phyloP scores from a whole-genome alignment of 2,797 vertebrate species.

The Gallinago nigripennis region DNA sequence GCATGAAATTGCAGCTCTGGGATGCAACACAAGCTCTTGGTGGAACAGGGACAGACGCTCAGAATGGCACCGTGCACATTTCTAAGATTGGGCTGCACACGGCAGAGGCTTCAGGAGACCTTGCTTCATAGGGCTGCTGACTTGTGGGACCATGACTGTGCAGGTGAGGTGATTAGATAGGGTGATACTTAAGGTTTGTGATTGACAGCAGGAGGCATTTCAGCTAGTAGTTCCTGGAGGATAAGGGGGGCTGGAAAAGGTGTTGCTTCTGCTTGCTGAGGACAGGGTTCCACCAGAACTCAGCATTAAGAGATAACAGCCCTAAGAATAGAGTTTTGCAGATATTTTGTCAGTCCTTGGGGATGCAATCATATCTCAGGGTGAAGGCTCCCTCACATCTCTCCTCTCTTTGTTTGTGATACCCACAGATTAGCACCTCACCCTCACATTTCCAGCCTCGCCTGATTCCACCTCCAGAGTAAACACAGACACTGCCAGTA shows the following conservation, averaged over 20 bases:
- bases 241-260: background rate
- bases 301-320: background rate
- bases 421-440: background rate
- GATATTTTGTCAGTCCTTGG: background rate
- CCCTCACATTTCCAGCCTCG: background rate
- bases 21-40: accelerated
- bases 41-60: background rate
- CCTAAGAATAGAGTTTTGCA: background rate
- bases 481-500: background rate
- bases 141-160: background rate
- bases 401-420: background rate
- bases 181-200: background rate
- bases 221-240: background rate
- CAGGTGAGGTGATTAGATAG: accelerated
- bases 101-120: background rate
- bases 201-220: background rate
- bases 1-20: background rate
- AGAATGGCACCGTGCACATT: background rate
- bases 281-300: background rate
- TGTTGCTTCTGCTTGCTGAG: background rate
- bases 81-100: background rate
- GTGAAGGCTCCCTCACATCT: background rate
- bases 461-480: background rate
- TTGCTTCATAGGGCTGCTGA: background rate
- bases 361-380: background rate